Evolutionary conservation across 1,140 invertebrate species (phyloP).

Genomic region (Drosophila nebulosa): DNA sequence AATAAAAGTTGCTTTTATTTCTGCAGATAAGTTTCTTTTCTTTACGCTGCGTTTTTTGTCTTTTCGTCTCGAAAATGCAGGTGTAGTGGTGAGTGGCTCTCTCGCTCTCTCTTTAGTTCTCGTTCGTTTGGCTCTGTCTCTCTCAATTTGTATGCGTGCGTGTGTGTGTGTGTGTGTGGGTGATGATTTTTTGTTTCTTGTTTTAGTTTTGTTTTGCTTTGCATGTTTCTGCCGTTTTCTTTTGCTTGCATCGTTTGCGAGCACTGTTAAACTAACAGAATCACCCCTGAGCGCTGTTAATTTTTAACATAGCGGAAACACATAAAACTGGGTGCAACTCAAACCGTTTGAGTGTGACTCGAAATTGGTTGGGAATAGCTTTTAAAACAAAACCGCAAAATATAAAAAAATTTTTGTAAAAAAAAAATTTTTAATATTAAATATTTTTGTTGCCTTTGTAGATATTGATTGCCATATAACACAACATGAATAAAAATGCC

Average conservation of each 20-base stretch:
- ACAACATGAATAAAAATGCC: slow-evolving; percentile 80
- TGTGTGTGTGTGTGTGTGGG: slow-evolving; percentile 44
- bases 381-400: no score
- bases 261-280: neutral
- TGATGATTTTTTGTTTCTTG: slow-evolving; percentile 23
- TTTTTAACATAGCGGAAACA: neutral
- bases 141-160: slow-evolving; percentile 36
- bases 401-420: no score
- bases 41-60: slow-evolving; percentile 40
- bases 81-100: slow-evolving; percentile 57
- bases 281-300: neutral
- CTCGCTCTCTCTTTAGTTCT: slow-evolving; percentile 22
- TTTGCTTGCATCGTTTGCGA: slow-evolving; percentile 21
- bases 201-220: slow-evolving; percentile 78
- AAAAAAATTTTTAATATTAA: neutral
- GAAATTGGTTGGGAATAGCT: no score
- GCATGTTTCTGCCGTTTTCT: slow-evolving; percentile 55
- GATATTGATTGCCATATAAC: slow-evolving; percentile 41
- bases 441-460: slow-evolving; percentile 22
- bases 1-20: neutral
- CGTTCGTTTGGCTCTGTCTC: slow-evolving; percentile 24
- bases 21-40: slow-evolving; percentile 4
- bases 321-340: no score
- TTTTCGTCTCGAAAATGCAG: slow-evolving; percentile 41
- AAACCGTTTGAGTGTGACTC: no score